Evolutionary conservation across 2,113 vertebrate species (phyloP).

Genomic region (Pedetes capensis): DNA sequence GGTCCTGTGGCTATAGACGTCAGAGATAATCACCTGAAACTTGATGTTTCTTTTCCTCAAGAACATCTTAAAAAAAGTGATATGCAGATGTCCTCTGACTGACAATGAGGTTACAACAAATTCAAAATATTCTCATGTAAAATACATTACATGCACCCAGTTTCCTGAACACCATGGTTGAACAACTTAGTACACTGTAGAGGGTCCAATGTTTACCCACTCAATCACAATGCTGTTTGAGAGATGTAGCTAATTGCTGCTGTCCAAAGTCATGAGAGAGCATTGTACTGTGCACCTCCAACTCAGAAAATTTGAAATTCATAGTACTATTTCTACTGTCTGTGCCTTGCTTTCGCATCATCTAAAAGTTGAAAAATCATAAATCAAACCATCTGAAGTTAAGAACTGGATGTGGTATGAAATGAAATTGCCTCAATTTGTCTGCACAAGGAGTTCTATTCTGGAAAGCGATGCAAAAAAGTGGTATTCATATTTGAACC

Average conservation of each 20-base stretch:
- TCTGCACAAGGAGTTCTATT: neutral
- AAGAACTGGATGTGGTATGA: neutral
- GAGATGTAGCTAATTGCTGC: neutral
- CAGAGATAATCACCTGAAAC: neutral
- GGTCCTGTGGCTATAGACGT: no score
- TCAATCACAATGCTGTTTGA: rapidly evolving
- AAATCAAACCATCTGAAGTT: neutral
- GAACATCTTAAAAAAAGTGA: neutral
- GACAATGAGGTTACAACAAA: no score
- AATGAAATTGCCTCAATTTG: neutral
- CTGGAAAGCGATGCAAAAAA: neutral
- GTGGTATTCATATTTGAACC: rapidly evolving
- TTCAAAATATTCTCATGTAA: neutral
- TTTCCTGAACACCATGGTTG: rapidly evolving
- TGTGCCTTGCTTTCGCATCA: neutral
- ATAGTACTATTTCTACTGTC: neutral
- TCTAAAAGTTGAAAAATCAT: neutral
- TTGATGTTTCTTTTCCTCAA: neutral
- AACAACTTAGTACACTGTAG: neutral
- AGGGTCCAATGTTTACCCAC: neutral
- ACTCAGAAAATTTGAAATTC: neutral
- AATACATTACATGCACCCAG: neutral
- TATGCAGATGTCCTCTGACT: neutral
- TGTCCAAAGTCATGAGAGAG: neutral
- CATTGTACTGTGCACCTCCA: neutral